Percentiles rank a stretch among this genome's conserved stretches.
Conservation (phyloP, 1,140 invertebrate genomes). For the Ceratosolen fusciceps region DNA sequence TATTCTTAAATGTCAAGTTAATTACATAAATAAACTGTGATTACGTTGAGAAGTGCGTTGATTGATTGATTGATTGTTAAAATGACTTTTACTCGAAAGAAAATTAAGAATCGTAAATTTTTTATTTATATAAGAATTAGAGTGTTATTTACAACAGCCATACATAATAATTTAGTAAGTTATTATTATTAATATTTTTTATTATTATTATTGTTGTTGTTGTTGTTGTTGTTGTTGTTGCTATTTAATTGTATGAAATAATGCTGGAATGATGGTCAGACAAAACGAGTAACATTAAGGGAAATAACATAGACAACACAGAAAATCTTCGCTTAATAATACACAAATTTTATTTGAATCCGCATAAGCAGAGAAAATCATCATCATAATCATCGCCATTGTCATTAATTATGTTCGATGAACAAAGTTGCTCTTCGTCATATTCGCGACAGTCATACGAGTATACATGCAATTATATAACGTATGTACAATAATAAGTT, state of each 20-base stretch:
- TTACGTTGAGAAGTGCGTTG: too few relatives aligned
- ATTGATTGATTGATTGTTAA: too few relatives aligned
- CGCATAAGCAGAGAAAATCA: conserved; percentile 51
- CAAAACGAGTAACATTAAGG: conserved; percentile 5
- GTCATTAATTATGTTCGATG: conserved; percentile 49
- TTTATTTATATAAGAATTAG: too few relatives aligned
- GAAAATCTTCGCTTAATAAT: conserved; percentile 57
- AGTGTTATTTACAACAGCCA: too few relatives aligned
- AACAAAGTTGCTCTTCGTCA: conserved; percentile 49
- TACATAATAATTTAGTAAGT: not conserved
- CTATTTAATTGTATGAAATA: not conserved
- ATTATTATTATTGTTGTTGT: too few relatives aligned
- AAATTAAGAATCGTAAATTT: not conserved
- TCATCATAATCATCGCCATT: conserved; percentile 48
- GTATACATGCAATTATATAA: conserved; percentile 51
- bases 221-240: too few relatives aligned
- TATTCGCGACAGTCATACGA: conserved; percentile 52
- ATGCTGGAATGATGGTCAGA: not conserved
- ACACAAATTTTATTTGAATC: conserved; percentile 65
- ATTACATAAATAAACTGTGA: too few relatives aligned
- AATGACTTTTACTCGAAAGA: too few relatives aligned
- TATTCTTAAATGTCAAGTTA: too few relatives aligned
- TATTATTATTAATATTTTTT: too few relatives aligned
- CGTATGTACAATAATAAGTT: conserved; percentile 62
- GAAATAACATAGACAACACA: conserved; percentile 36